A percentile compares a stretch with the other conserved stretches of the same genome.
Evolutionary conservation across 30 jellyfish, hydroid and myxozoan genomes (phyloP).

Genomic region (Hydractinia echinata): DNA sequence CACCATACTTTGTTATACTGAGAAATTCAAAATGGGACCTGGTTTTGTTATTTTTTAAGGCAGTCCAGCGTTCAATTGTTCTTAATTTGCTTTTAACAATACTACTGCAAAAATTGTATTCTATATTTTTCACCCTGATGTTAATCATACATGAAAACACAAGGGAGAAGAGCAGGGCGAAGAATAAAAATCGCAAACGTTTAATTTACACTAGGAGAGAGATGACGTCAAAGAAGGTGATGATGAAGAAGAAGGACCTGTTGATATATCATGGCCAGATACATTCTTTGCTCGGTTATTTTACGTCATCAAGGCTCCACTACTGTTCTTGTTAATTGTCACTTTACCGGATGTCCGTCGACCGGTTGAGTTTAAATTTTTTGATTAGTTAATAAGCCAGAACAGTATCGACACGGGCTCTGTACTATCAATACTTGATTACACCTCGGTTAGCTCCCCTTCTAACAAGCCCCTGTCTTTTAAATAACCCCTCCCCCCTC

Average conservation of each 20-base stretch:
- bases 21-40: too few relatives aligned
- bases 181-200: too few relatives aligned
- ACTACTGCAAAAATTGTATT: too few relatives aligned
- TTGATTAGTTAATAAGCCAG: neutral
- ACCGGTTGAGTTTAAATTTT: conserved; percentile 36
- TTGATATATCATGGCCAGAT: conserved; percentile 58
- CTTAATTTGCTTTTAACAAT: too few relatives aligned
- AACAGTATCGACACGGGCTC: neutral
- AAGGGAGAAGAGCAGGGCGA: too few relatives aligned
- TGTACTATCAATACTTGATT: neutral
- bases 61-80: too few relatives aligned
- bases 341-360: conserved; percentile 85
- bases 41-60: too few relatives aligned
- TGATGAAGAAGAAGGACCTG: conserved; percentile 73
- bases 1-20: too few relatives aligned
- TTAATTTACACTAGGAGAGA: neutral
- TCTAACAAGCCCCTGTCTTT: neutral
- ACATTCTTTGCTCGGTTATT: conserved; percentile 32
- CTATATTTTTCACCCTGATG: too few relatives aligned
- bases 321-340: conserved; percentile 41
- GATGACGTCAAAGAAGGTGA: conserved; percentile 38
- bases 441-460: neutral
- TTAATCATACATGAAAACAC: too few relatives aligned
- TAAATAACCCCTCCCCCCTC: too few relatives aligned
- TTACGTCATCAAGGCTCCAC: conserved; percentile 59